phyloP scores from a whole-genome alignment of 2,113 vertebrate genomes.

The Daboia siamensis region DNA sequence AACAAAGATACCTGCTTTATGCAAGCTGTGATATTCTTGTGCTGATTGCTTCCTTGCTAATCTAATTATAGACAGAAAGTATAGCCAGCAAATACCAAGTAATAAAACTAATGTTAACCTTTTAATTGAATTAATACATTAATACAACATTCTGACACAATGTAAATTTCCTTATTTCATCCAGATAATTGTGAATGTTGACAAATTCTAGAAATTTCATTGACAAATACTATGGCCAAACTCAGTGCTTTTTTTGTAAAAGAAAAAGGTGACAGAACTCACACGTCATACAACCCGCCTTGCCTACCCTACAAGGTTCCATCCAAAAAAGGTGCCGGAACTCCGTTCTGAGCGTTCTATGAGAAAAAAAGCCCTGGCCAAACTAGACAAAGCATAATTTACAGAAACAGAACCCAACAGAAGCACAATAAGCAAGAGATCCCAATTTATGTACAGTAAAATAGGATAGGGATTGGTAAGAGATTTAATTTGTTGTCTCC shows the following conservation, averaged over 20 bases:
- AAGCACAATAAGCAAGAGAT: background rate
- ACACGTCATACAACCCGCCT: no score
- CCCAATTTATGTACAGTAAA: background rate
- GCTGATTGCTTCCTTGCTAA: conserved; percentile 35
- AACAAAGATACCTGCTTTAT: conserved; percentile 2
- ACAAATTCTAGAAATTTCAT: background rate
- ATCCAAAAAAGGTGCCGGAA: no score
- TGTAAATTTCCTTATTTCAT: conserved; percentile 19
- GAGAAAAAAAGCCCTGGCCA: no score
- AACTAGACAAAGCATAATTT: background rate
- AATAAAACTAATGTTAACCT: conserved; percentile 45
- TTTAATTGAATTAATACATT: conserved; percentile 37
- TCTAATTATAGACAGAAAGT: conserved; percentile 48
- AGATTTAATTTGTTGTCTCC: background rate
- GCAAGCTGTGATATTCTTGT: conserved; percentile 16
- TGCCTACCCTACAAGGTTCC: no score
- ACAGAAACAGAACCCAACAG: background rate
- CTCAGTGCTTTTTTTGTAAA: no score
- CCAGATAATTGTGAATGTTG: background rate
- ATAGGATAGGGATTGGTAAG: background rate
- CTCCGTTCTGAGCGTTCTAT: no score
- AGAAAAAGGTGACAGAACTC: no score
- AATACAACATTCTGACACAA: background rate
- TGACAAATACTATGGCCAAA: background rate
- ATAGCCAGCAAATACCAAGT: background rate